Conservation (phyloP, 2,113 vertebrate species). For the Salvelinus alpinus region DNA sequence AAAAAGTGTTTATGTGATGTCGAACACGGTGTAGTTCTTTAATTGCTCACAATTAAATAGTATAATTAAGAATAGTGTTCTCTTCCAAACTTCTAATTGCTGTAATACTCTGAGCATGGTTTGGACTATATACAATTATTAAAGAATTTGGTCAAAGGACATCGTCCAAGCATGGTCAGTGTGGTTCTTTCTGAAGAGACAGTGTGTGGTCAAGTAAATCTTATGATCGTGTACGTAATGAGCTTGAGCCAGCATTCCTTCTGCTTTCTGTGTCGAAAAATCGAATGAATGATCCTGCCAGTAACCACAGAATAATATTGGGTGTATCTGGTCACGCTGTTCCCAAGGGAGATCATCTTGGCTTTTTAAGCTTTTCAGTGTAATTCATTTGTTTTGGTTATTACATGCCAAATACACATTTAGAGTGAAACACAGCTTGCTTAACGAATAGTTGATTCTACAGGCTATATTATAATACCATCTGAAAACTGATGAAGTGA, state of each 20-base stretch:
- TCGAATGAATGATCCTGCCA: slow-evolving; percentile 38
- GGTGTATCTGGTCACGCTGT: slow-evolving; percentile 19
- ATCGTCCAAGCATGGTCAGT: no score
- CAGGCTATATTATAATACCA: not conserved
- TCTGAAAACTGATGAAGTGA: no score
- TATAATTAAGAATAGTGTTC: slow-evolving; percentile 25
- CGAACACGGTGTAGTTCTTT: not conserved
- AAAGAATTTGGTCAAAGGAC: no score
- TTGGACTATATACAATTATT: no score
- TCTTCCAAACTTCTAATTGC: slow-evolving; percentile 19
- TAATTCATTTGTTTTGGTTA: not conserved
- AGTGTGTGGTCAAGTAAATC: no score
- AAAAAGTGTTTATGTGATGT: not conserved
- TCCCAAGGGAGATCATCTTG: not conserved
- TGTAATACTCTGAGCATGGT: no score
- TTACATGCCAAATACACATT: not conserved
- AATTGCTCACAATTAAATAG: slow-evolving; percentile 11
- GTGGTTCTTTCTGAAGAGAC: no score
- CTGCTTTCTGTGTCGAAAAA: slow-evolving; percentile 38
- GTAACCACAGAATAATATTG: slow-evolving; percentile 29
- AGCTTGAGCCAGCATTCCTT: slow-evolving; percentile 2
- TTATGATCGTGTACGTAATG: not conserved
- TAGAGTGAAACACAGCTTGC: not conserved
- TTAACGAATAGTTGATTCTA: not conserved
- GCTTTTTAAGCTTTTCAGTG: slow-evolving; percentile 1